Conservation (phyloP, 2,113 vertebrate species). For the Rutilus rutilus region DNA sequence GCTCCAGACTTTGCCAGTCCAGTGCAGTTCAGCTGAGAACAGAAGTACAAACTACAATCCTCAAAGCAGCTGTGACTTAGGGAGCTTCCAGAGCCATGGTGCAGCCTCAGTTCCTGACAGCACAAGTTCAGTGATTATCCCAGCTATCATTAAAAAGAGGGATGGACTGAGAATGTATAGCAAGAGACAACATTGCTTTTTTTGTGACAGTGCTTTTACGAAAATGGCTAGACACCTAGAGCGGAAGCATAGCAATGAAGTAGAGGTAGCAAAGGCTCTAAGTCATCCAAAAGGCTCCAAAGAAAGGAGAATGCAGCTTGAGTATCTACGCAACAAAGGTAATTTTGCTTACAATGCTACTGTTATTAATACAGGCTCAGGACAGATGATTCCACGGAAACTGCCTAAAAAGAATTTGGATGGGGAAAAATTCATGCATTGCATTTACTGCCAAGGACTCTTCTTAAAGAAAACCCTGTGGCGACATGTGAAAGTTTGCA, state of each 20-base stretch:
- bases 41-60: no score
- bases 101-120: no score
- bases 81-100: no score
- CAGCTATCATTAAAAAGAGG: no score
- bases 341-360: slow-evolving; percentile 45
- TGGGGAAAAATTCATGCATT: slow-evolving; percentile 52
- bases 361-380: slow-evolving; percentile 49
- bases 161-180: slow-evolving; percentile 11
- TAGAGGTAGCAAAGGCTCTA: slow-evolving; percentile 47
- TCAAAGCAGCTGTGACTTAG: no score
- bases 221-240: slow-evolving; percentile 50
- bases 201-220: slow-evolving; percentile 11
- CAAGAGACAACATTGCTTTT: slow-evolving; percentile 47
- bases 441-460: slow-evolving; percentile 51
- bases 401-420: slow-evolving; percentile 38
- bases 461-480: slow-evolving; percentile 55
- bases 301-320: slow-evolving; percentile 43
- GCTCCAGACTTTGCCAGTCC: no score
- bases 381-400: slow-evolving; percentile 46
- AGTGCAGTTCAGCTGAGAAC: no score
- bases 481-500: slow-evolving; percentile 41
- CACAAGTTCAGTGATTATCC: no score
- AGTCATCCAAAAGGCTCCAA: background rate
- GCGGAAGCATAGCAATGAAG: slow-evolving; percentile 20
- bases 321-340: slow-evolving; percentile 53